These are phyloP conservation scores for Tenualosa thibaudeaui DNA, from an alignment of 2,797 vertebrate species.

Conservation along the genomic window DNA sequence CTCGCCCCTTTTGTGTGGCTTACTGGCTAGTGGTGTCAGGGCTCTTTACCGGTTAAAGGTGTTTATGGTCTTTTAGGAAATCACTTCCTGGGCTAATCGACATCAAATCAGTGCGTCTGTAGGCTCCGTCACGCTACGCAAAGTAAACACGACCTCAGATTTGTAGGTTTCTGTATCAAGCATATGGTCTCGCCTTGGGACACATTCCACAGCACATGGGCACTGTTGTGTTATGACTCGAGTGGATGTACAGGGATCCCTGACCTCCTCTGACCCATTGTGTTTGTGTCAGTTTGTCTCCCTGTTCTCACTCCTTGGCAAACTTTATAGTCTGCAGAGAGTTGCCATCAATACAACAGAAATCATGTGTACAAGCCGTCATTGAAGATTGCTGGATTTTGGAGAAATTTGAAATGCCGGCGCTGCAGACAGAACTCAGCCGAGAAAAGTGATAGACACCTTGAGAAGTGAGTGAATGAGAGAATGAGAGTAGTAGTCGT, in stretches of 20 bases:
- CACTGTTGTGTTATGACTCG: slow-evolving; percentile 35
- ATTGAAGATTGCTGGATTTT: background rate
- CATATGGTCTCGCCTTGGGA: slow-evolving; percentile 39
- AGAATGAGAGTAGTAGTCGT: background rate
- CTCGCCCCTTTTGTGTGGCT: background rate
- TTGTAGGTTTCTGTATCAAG: slow-evolving; percentile 31
- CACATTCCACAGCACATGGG: slow-evolving; percentile 40
- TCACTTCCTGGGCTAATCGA: slow-evolving; percentile 31
- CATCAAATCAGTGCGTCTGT: slow-evolving; percentile 37
- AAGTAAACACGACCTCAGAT: slow-evolving; percentile 58
- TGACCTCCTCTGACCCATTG: too few relatives aligned
- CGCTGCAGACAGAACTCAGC: background rate
- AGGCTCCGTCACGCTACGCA: slow-evolving; percentile 49
- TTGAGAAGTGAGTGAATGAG: background rate
- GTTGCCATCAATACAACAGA: background rate
- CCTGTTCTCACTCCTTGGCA: background rate
- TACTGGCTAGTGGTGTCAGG: slow-evolving; percentile 31
- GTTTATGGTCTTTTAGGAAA: slow-evolving; percentile 42
- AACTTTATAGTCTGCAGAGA: background rate
- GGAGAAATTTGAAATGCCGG: background rate
- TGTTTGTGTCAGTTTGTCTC: too few relatives aligned
- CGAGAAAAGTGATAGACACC: background rate
- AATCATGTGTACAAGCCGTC: background rate
- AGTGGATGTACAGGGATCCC: slow-evolving; percentile 18
- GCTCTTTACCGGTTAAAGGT: slow-evolving; percentile 35